phyloP scores from a whole-genome alignment of 2,797 vertebrate genomes.

The Myotis myotis region DNA sequence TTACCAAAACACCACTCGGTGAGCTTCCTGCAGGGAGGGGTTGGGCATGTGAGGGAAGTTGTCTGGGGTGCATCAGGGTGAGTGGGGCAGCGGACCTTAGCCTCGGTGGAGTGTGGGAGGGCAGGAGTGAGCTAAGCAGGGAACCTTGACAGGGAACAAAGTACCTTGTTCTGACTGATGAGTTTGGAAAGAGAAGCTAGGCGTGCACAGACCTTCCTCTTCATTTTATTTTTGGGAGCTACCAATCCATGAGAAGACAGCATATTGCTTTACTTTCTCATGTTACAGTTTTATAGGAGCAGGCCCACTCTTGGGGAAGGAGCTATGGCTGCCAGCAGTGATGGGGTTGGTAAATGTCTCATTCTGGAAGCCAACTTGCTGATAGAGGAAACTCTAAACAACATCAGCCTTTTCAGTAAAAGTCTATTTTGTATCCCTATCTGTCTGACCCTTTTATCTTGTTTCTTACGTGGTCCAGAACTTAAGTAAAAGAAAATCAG shows the following conservation, averaged over 20 bases:
- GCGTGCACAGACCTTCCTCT: background rate
- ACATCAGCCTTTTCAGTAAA: background rate
- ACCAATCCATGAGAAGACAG: background rate
- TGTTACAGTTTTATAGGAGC: background rate
- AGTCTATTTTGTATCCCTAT: background rate
- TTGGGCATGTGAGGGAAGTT: background rate
- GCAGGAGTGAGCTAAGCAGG: background rate
- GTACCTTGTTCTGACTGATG: background rate
- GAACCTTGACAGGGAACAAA: background rate
- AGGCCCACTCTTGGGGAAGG: background rate
- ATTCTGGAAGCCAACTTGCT: background rate
- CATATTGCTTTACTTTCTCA: background rate
- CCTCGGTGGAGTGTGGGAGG: background rate
- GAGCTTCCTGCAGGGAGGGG: background rate
- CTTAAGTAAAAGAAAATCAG: background rate
- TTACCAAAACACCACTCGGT: background rate
- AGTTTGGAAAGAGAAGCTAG: background rate
- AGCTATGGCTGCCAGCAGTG: background rate
- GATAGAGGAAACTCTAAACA: background rate
- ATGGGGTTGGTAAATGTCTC: background rate
- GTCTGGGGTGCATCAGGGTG: background rate
- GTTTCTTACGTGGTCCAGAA: background rate
- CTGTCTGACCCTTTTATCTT: background rate
- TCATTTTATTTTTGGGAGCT: conserved; percentile 1
- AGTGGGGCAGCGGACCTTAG: background rate